Conservation (phyloP, 2,797 vertebrate species). For the Spinus pinus region DNA sequence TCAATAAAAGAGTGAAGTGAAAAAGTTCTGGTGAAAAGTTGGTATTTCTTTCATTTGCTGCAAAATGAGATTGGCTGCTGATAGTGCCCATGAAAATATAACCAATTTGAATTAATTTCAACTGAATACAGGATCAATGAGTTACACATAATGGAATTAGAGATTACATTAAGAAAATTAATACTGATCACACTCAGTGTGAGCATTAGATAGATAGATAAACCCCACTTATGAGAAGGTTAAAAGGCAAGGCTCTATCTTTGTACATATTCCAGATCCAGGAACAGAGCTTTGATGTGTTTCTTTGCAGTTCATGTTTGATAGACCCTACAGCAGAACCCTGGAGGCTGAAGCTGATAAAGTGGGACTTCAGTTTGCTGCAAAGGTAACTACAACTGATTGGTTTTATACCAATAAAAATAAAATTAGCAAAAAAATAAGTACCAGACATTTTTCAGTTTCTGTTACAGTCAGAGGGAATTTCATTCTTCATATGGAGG, state of each 20-base stretch:
- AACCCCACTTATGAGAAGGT: background rate
- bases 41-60: background rate
- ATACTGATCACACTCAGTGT: background rate
- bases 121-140: background rate
- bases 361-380: slow-evolving; percentile 89
- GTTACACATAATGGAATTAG: background rate
- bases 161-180: background rate
- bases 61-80: background rate
- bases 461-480: background rate
- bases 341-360: slow-evolving; percentile 92
- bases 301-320: slow-evolving; percentile 84
- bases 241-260: background rate
- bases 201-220: background rate
- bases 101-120: background rate
- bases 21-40: background rate
- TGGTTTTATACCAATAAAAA: background rate
- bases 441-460: background rate
- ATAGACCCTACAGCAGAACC: slow-evolving; percentile 88
- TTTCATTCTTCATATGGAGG: background rate
- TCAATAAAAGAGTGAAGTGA: background rate
- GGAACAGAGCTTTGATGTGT: background rate
- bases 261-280: background rate
- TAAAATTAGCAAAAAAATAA: background rate
- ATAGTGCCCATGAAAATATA: background rate
- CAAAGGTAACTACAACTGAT: slow-evolving; percentile 83